A percentile compares a stretch with the other conserved stretches of the same genome.
Conservation (phyloP, 2,797 vertebrate species). For the Tangara arthus region DNA sequence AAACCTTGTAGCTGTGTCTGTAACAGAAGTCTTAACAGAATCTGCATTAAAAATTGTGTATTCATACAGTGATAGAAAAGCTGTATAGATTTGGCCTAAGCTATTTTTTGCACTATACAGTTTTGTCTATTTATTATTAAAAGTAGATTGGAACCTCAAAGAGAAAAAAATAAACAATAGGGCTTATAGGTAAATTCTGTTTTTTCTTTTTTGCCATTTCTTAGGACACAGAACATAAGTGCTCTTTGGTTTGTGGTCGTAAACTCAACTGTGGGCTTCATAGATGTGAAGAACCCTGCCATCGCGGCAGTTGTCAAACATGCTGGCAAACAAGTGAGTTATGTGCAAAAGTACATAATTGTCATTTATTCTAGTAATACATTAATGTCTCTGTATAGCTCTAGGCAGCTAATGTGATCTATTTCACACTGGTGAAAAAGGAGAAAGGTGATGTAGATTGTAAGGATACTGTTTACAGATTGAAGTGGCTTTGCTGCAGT, state of each 20-base stretch:
- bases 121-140: neutral
- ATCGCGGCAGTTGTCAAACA: slow-evolving; percentile 93
- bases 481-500: neutral
- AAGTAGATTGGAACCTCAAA: neutral
- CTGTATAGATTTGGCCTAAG: neutral
- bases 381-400: neutral
- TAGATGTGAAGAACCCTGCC: slow-evolving; percentile 94
- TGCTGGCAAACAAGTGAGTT: slow-evolving; percentile 98
- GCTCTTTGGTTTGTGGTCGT: slow-evolving; percentile 91
- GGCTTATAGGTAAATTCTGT: neutral
- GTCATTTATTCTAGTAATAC: neutral
- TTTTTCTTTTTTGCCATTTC: neutral
- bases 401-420: neutral
- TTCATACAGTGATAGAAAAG: neutral
- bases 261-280: slow-evolving; percentile 97
- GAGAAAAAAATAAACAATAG: neutral
- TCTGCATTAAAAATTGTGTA: neutral
- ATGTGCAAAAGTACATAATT: neutral
- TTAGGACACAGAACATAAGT: slow-evolving; percentile 90
- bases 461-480: neutral
- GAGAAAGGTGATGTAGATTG: neutral
- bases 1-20: neutral
- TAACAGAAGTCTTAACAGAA: neutral
- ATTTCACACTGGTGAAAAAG: neutral
- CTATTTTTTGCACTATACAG: neutral